Base-by-base conservation (phyloP, 2,888 invertebrate genomes). In the Drosophila limbata region DNA sequence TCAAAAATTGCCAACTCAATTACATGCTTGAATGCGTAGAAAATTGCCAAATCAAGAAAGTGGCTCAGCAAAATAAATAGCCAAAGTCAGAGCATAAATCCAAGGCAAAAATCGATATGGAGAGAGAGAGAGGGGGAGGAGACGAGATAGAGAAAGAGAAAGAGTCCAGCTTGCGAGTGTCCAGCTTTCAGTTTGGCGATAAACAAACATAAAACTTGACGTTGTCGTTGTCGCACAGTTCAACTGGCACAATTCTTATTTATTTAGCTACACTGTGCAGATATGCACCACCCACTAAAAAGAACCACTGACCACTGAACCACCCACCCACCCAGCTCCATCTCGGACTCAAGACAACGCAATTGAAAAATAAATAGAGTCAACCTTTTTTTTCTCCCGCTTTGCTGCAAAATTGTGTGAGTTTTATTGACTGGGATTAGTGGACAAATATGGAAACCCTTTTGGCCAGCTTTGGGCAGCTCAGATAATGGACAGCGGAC, bases 141-240 rank as follows among this genome's bases (percentile, higher is more conserved):
- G 31, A 31, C 3, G 50, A 31, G 44, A 6, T 13, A 11, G 15
- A 39, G 8, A 13, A 25, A 11, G 15, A 39, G 8, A 13, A 25
- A 6, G 31, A 45, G 51, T 75, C 76, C 73, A 61, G 69, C 51
- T 53, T 51, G 84, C 84, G 84, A 88, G 87, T 88, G 85, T 86
- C 87, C 85, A 78, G 88, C 84, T 80, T 81, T 75, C 84, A 50
- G 73, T 76, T 76, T 68, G 63, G 74, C 84, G 85, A 86, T 86
- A 86, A 86, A 88, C 85, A 86, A 88, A 81, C 85, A 85, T 85
- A 88, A 86, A 86, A 81, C 69, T 86, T 79, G 86, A 86, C 79
- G 70, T 69, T 71, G 79, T 45, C 63, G 73, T 79, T 70, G 67
- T 76, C 66, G 65, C 87, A 79, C 88, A 88, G 77, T 79, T 87